These are phyloP conservation scores for Tineola bisselliella DNA, from an alignment of 2,888 invertebrate species.

Conservation along the genomic window DNA sequence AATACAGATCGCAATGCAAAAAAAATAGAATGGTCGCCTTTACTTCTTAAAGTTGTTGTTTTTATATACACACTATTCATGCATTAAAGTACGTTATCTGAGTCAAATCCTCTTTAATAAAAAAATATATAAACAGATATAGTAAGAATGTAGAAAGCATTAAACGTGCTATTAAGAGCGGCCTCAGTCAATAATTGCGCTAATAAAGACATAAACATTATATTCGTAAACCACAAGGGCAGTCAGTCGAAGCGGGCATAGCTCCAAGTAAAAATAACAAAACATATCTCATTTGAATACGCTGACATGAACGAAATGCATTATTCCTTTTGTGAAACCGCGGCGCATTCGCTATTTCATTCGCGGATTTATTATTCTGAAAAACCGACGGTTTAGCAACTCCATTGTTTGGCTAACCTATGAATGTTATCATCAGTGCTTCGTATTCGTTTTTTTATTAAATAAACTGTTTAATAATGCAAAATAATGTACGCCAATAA, in stretches of 20 bases:
- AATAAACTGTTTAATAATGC: background rate
- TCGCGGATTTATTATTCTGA: slow-evolving; percentile 2
- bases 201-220: background rate
- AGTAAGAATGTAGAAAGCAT: too few relatives aligned
- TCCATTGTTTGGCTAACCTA: background rate
- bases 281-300: slow-evolving; percentile 20
- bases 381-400: slow-evolving; percentile 4
- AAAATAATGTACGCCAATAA: too few relatives aligned
- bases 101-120: too few relatives aligned
- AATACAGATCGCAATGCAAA: too few relatives aligned
- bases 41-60: too few relatives aligned
- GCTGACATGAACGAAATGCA: slow-evolving; percentile 19
- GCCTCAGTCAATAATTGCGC: background rate
- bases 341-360: background rate
- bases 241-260: background rate
- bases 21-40: too few relatives aligned
- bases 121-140: too few relatives aligned
- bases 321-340: slow-evolving; percentile 13
- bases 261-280: slow-evolving; percentile 17
- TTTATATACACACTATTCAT: too few relatives aligned
- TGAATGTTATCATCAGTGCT: background rate
- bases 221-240: background rate
- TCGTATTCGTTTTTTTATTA: background rate
- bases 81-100: too few relatives aligned
- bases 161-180: too few relatives aligned